phyloP scores from a whole-genome alignment of 2,113 vertebrate genomes.

The Rana temporaria region DNA sequence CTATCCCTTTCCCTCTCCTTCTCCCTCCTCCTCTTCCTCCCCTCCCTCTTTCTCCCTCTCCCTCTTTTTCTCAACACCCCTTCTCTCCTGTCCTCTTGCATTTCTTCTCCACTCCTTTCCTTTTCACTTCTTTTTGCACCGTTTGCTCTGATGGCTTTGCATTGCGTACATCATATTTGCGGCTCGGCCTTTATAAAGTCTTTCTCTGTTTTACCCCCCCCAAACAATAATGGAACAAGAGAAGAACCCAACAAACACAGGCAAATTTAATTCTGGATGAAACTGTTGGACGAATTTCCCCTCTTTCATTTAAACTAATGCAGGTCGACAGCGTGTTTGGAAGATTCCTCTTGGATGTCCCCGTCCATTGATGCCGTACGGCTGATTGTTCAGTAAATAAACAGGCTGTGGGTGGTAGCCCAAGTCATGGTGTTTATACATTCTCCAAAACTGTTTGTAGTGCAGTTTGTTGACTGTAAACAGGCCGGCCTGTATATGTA shows the following conservation, averaged over 20 bases:
- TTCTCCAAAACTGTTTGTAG: slow-evolving; percentile 61
- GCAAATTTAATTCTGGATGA: slow-evolving; percentile 62
- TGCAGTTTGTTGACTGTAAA: slow-evolving; percentile 70
- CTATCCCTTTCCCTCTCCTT: too few species aligned
- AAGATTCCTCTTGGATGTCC: slow-evolving; percentile 61
- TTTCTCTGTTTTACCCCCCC: background rate
- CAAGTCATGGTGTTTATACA: slow-evolving; percentile 63
- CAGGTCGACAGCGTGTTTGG: slow-evolving; percentile 56
- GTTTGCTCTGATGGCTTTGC: too few species aligned
- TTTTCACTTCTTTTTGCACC: too few species aligned
- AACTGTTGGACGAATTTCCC: slow-evolving; percentile 62
- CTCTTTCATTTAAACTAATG: too few species aligned
- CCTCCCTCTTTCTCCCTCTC: too few species aligned
- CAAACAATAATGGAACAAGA: slow-evolving; percentile 27
- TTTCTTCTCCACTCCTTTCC: too few species aligned
- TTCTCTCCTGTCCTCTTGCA: too few species aligned
- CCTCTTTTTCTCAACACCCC: too few species aligned
- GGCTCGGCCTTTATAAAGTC: background rate
- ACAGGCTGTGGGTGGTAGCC: slow-evolving; percentile 64
- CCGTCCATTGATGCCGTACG: slow-evolving; percentile 64
- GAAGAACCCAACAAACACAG: slow-evolving; percentile 56
- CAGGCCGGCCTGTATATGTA: slow-evolving; percentile 63
- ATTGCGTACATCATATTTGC: too few species aligned
- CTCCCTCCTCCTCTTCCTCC: background rate
- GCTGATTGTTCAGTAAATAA: slow-evolving; percentile 65